Evolutionary conservation across 2,888 invertebrate genomes (phyloP).

Genomic region (Lasioglossum malachurum): DNA sequence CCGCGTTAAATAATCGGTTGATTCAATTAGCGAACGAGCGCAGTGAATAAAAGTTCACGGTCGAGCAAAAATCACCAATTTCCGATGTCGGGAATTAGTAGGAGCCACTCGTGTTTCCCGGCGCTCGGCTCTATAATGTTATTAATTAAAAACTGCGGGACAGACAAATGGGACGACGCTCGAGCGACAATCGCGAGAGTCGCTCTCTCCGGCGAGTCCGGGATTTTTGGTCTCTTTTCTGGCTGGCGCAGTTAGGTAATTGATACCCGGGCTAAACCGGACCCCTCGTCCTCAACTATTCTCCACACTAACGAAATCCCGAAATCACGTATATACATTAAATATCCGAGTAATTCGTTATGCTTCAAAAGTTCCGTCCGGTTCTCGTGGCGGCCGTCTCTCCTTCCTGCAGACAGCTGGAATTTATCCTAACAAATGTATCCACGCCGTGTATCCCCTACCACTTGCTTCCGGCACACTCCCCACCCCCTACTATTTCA

Average conservation of each 20-base stretch:
- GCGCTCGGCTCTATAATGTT: constrained; percentile 70
- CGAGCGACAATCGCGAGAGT: constrained; percentile 62
- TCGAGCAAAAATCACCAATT: constrained; percentile 48
- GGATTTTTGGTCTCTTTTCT: constrained; percentile 51
- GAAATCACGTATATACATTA: constrained; percentile 80
- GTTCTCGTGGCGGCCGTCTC: constrained; percentile 40
- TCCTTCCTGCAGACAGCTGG: constrained; percentile 75
- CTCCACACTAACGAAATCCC: constrained; percentile 79
- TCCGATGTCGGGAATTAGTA: constrained; percentile 27
- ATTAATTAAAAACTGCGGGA: constrained; percentile 82
- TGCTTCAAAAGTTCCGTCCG: constrained; percentile 75
- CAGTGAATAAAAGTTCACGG: constrained; percentile 36
- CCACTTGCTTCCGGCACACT: constrained; percentile 35
- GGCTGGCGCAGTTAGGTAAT: constrained; percentile 74
- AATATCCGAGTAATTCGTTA: constrained; percentile 83
- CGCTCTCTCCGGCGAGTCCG: constrained; percentile 26
- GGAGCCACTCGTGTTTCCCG: constrained; percentile 28
- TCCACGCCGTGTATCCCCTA: constrained; percentile 66
- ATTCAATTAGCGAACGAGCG: constrained; percentile 38
- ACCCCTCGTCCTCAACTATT: constrained; percentile 79
- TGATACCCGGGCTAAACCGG: constrained; percentile 74
- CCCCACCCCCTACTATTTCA: constrained; percentile 34
- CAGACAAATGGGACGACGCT: constrained; percentile 77
- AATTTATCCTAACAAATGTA: constrained; percentile 82
- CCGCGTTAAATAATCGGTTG: constrained; percentile 12